These are phyloP conservation scores for Drosophila prosaltans DNA, from an alignment of 1,140 invertebrate species.

Conservation along the genomic window DNA sequence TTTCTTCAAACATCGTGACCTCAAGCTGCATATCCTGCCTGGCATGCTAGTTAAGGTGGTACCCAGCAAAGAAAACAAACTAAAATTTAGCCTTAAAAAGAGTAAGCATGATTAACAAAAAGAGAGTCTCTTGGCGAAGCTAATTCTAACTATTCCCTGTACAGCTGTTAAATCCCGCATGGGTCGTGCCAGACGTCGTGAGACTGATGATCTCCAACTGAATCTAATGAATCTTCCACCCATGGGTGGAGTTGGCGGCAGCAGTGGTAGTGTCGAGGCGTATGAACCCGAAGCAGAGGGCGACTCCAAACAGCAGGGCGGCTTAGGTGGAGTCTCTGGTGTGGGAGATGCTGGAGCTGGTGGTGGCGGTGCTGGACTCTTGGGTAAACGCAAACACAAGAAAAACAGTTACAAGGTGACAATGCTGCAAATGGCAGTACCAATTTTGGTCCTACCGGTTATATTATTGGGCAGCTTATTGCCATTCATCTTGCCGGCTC, in stretches of 20 bases:
- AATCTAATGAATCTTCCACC: constrained; percentile 59
- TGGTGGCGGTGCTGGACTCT: constrained; percentile 32
- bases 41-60: constrained; percentile 78
- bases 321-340: constrained; percentile 33
- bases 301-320: constrained; percentile 64
- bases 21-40: constrained; percentile 78
- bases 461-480: constrained; percentile 73
- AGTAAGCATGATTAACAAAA: constrained; percentile 38
- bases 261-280: constrained; percentile 57
- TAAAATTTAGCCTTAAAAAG: constrained; percentile 77
- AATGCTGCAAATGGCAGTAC: constrained; percentile 78
- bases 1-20: constrained; percentile 79
- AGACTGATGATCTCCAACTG: constrained; percentile 59
- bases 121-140: neutral
- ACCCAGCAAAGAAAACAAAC: constrained; percentile 78
- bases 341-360: constrained; percentile 27
- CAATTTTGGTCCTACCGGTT: constrained; percentile 75
- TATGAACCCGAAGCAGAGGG: constrained; percentile 66
- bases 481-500: constrained; percentile 74
- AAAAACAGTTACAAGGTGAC: constrained; percentile 66
- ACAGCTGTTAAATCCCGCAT: constrained; percentile 49
- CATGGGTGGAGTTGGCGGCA: constrained; percentile 46
- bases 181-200: constrained; percentile 61
- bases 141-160: neutral
- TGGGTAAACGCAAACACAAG: constrained; percentile 62